These are phyloP conservation scores for Synodontis membranacea DNA, from an alignment of 2,113 vertebrate genomes.

Conservation along the genomic window DNA sequence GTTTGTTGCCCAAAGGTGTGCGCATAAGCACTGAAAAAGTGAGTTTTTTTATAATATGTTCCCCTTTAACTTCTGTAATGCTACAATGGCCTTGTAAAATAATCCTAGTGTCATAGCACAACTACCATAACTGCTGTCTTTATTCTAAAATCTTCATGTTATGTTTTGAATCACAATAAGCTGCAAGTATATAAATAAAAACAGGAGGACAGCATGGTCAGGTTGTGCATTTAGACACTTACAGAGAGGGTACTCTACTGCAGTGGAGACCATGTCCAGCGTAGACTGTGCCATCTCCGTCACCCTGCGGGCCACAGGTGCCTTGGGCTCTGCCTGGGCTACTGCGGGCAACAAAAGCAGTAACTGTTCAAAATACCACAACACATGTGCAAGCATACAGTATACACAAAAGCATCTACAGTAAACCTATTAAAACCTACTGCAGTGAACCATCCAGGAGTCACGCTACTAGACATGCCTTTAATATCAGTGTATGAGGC, in stretches of 20 bases:
- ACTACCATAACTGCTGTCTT: background rate
- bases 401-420: background rate
- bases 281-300: constrained; percentile 80
- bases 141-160: background rate
- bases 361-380: background rate
- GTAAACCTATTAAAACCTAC: background rate
- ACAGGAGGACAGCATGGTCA: too few species aligned
- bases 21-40: too few species aligned
- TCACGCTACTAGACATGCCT: background rate
- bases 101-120: background rate
- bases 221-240: constrained; percentile 52
- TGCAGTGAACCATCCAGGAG: background rate
- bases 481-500: background rate
- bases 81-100: background rate
- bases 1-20: too few species aligned
- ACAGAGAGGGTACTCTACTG: constrained; percentile 80
- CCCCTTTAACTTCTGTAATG: background rate
- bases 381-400: background rate
- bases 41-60: too few species aligned
- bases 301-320: constrained; percentile 76
- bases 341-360: constrained; percentile 47
- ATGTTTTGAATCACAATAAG: background rate
- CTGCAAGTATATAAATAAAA: background rate
- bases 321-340: constrained; percentile 66
- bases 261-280: constrained; percentile 73